Conservation (phyloP, 2,797 vertebrate species). For the Psittacula derbiana region DNA sequence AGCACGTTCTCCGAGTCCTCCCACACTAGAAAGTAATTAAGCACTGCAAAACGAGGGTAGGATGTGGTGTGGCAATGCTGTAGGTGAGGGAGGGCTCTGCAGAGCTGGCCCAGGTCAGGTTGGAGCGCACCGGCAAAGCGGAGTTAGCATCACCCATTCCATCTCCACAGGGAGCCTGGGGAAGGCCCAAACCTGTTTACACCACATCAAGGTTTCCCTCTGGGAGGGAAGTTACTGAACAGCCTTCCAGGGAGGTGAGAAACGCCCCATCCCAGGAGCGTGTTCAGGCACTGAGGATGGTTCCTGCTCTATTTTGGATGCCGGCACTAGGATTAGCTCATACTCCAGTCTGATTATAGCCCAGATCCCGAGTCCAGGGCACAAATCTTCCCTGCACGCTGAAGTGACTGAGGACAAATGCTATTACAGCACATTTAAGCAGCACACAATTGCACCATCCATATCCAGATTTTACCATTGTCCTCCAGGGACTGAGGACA, state of each 20-base stretch:
- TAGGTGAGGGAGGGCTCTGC: not conserved
- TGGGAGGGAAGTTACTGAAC: not conserved
- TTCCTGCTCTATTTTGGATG: not conserved
- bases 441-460: accelerated
- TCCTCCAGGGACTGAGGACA: not conserved
- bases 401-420: not conserved
- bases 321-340: not conserved
- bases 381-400: not conserved
- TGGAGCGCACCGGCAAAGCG: not conserved
- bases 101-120: accelerated
- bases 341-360: not conserved
- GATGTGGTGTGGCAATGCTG: not conserved
- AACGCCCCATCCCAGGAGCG: not conserved
- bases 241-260: not conserved
- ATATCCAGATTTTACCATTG: not conserved
- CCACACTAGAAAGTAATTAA: slow-evolving; percentile 41
- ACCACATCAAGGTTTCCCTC: not conserved
- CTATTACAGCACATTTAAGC: not conserved
- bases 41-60: not conserved
- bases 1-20: slow-evolving; percentile 42
- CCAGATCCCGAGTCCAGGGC: not conserved
- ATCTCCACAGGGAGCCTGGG: not conserved
- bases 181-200: not conserved
- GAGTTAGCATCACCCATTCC: not conserved
- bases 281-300: accelerated